Evolutionary conservation across 2,797 vertebrate species (phyloP).

Genomic region (Pelodytes ibericus): DNA sequence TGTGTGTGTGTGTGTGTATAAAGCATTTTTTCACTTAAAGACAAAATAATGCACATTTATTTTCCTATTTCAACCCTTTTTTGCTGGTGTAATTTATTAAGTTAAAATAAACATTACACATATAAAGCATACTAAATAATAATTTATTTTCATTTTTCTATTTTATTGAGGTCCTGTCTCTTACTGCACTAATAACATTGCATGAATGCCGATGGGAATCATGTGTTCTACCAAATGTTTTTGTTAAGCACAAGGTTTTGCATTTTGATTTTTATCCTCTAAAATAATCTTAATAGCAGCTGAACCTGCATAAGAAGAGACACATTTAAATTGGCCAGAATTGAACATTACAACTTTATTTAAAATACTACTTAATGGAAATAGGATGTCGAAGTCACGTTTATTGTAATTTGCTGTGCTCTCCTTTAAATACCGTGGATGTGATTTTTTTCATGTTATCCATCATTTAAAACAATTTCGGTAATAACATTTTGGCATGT

Average conservation of each 20-base stretch:
- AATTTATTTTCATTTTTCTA: too few species aligned
- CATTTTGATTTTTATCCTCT: constrained; percentile 2
- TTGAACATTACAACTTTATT: constrained; percentile 49
- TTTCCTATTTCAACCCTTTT: too few species aligned
- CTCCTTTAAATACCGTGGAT: constrained; percentile 61
- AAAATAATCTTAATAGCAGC: constrained; percentile 35
- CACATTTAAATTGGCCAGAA: constrained; percentile 32
- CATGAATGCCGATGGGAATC: too few species aligned
- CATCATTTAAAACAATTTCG: constrained; percentile 69
- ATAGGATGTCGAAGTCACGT: constrained; percentile 56
- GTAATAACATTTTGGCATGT: constrained; percentile 65
- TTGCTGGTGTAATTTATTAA: too few species aligned
- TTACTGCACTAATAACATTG: too few species aligned
- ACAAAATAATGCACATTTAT: too few species aligned
- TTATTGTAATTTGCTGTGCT: constrained; percentile 60
- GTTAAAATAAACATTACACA: too few species aligned
- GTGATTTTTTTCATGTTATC: constrained; percentile 67
- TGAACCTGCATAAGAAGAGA: constrained; percentile 34
- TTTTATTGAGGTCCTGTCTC: too few species aligned
- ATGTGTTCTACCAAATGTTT: too few species aligned
- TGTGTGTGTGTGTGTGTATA: too few species aligned
- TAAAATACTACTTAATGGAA: constrained; percentile 49
- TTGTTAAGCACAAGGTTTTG: background rate
- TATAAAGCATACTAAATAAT: too few species aligned
- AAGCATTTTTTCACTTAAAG: too few species aligned